Percentiles rank a stretch among this genome's conserved stretches.
These are phyloP conservation scores for Caenorhabditis sp. DNA, from an alignment of 2,888 invertebrate genomes.

Conservation along the genomic window DNA sequence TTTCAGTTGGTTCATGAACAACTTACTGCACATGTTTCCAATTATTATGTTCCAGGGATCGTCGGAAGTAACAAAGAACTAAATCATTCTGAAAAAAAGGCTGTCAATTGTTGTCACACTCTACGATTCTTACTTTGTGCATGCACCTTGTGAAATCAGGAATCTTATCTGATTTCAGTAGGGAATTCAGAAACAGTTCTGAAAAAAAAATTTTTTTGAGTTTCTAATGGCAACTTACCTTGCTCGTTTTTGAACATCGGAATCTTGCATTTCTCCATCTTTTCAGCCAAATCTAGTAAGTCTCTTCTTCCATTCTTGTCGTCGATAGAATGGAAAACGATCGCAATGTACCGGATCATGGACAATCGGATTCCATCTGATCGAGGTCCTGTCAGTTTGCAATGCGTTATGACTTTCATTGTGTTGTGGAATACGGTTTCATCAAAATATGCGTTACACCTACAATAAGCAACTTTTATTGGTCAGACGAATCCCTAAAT, in stretches of 20 bases:
- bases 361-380: slow-evolving; percentile 11
- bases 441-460: slow-evolving; percentile 47
- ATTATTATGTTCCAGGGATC: slow-evolving; percentile 22
- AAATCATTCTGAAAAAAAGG: slow-evolving; percentile 40
- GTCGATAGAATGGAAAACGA: slow-evolving; percentile 31
- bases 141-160: slow-evolving; percentile 29
- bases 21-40: slow-evolving; percentile 26
- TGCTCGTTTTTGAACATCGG: slow-evolving; percentile 28
- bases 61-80: slow-evolving; percentile 32
- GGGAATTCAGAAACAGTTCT: slow-evolving; percentile 34
- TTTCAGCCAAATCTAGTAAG: slow-evolving; percentile 9
- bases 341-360: slow-evolving; percentile 29
- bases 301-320: slow-evolving; percentile 3
- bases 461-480: slow-evolving; percentile 27
- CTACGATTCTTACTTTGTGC: slow-evolving; percentile 1
- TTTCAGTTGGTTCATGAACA: neutral
- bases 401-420: slow-evolving; percentile 4
- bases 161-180: neutral
- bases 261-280: slow-evolving; percentile 27
- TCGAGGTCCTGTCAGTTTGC: neutral
- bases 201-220: neutral
- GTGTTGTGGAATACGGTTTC: slow-evolving; percentile 36
- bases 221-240: slow-evolving; percentile 5
- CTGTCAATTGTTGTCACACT: neutral
- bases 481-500: neutral